Conservation (phyloP, 92 coral and sea anemone genomes). For the Scolanthus callimorphus region DNA sequence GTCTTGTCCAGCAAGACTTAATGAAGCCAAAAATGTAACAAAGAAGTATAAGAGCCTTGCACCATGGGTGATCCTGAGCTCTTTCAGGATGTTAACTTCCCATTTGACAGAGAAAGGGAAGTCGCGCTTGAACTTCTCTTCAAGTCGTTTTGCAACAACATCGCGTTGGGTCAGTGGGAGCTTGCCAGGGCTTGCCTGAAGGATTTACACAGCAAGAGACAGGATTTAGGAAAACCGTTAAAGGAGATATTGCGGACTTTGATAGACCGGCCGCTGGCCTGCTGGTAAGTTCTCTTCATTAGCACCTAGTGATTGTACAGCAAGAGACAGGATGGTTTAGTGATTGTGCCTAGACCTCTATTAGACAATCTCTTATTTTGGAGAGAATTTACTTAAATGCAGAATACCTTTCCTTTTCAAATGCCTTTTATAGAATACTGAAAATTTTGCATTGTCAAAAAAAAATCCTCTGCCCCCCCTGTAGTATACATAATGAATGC, state of each 20-base stretch:
- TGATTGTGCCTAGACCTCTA: too few species aligned
- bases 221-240: conserved; percentile 52
- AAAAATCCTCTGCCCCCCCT: too few species aligned
- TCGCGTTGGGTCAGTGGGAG: conserved; percentile 97
- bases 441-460: too few species aligned
- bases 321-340: too few species aligned
- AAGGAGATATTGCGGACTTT: conserved; percentile 77
- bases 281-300: too few species aligned
- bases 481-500: too few species aligned
- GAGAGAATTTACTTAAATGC: too few species aligned
- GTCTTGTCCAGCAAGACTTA: background rate
- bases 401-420: too few species aligned
- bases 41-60: background rate
- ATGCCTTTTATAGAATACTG: too few species aligned
- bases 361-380: too few species aligned
- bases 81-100: conserved; percentile 36
- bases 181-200: conserved; percentile 80
- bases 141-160: conserved; percentile 72
- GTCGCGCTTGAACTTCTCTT: conserved; percentile 63
- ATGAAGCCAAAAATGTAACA: background rate
- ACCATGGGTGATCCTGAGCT: conserved; percentile 31
- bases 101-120: conserved; percentile 63
- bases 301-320: too few species aligned
- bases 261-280: conserved; percentile 73
- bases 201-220: conserved; percentile 42